phyloP scores from a whole-genome alignment of 37 sponge, comb jelly and placozoan genomes.

The Amphimedon queenslandica region DNA sequence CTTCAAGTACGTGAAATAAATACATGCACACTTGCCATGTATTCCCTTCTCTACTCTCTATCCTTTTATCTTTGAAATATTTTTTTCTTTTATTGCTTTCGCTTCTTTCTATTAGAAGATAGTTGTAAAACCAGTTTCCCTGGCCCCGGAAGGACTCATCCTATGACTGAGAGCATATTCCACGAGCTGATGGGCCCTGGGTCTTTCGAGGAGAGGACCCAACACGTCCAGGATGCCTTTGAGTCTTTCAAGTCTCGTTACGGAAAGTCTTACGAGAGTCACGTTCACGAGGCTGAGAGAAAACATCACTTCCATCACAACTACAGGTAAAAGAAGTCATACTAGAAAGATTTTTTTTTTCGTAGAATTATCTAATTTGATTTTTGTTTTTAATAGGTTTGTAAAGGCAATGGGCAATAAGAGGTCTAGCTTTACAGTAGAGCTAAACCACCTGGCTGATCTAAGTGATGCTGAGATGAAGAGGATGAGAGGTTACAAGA shows the following conservation, averaged over 20 bases:
- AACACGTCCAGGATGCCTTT: slow-evolving; percentile 50
- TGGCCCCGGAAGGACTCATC: slow-evolving; percentile 67
- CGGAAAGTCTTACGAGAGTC: slow-evolving; percentile 35
- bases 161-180: slow-evolving; percentile 52
- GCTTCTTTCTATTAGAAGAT: too few species aligned
- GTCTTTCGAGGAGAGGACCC: slow-evolving; percentile 26
- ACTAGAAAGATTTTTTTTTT: neutral
- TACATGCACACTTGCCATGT: too few species aligned
- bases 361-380: neutral
- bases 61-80: too few species aligned
- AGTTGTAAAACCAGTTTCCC: too few species aligned
- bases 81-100: too few species aligned
- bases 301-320: slow-evolving; percentile 73
- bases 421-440: slow-evolving; percentile 52
- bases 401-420: slow-evolving; percentile 80
- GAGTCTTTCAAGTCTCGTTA: slow-evolving; percentile 64
- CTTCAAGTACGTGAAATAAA: too few species aligned
- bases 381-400: slow-evolving; percentile 30
- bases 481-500: slow-evolving; percentile 58
- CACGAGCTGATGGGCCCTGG: slow-evolving; percentile 55
- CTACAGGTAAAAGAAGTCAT: slow-evolving; percentile 37
- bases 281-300: slow-evolving; percentile 37
- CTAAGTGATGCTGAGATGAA: slow-evolving; percentile 49
- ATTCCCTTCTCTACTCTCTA: too few species aligned
- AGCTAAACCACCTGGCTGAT: slow-evolving; percentile 90